phyloP scores from a whole-genome alignment of 1,140 invertebrate genomes.

The Drosophila arizonae region DNA sequence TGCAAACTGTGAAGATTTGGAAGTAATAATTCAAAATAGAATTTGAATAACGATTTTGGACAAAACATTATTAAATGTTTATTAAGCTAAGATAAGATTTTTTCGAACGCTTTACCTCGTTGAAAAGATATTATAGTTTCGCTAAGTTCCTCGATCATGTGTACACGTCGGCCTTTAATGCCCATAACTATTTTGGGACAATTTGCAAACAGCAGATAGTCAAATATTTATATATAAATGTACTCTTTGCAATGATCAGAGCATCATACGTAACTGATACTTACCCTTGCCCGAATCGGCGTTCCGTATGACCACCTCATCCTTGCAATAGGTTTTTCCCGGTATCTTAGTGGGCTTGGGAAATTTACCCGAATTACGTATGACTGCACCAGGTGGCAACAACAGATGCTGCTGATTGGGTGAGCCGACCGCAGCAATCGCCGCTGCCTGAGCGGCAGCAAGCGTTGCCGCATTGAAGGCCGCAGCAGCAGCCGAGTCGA shows the following conservation, averaged over 20 bases:
- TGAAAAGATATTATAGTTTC: constrained; percentile 99
- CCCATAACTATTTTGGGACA: constrained; percentile 92
- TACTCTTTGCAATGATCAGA: neutral
- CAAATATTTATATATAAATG: constrained; percentile 12
- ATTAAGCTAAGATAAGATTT: constrained; percentile 4
- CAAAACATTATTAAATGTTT: constrained; percentile 1
- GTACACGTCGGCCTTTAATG: constrained; percentile 97
- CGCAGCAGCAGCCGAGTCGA: constrained; percentile 54
- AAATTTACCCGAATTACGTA: constrained; percentile 94
- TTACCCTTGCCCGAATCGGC: constrained; percentile 97
- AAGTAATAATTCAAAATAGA: neutral
- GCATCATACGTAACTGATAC: constrained; percentile 23
- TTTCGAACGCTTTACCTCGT: constrained; percentile 90
- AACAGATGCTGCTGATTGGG: constrained; percentile 83
- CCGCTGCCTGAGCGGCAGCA: constrained; percentile 73
- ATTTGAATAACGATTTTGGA: constrained; percentile 10
- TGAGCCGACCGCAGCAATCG: constrained; percentile 76
- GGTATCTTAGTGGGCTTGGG: constrained; percentile 93
- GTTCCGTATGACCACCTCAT: constrained; percentile 96
- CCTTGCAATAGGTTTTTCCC: constrained; percentile 95
- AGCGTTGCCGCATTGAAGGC: constrained; percentile 71
- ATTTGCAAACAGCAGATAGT: constrained; percentile 6
- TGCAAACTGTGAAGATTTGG: neutral
- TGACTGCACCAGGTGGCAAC: constrained; percentile 90
- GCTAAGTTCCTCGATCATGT: constrained; percentile 98